Evolutionary conservation across 2,888 invertebrate species (phyloP), one percentile per base, ranked within the genome.

Genomic region (Zele albiditarsus): DNA sequence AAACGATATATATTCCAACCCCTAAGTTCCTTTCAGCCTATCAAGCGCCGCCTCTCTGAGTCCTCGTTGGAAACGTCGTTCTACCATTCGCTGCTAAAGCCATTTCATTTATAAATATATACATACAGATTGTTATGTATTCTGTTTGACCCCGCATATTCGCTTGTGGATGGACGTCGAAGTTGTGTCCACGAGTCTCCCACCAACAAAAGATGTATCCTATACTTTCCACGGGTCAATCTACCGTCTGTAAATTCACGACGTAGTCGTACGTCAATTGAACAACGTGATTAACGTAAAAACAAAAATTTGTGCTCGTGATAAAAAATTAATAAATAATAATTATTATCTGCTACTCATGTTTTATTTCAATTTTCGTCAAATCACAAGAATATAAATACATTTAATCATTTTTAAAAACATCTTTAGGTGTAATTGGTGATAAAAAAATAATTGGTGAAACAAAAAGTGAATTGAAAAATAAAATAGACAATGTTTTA

Each of bases 61-160:
- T 12, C 28, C 46, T 53, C 20, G 68, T 68, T 68, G 53, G 53
- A 31, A 68, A 68, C 57, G 31, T 68, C 68, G 68, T 70, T 70
- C 70, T 23, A 33, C 70, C 70, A 70, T 68, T 68, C 68, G 68
- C 31, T 53, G 31, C 31, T n/a, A 27, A 31, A 57, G 28, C 53
- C 20, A 53, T 53, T 53, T 23, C 53, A 53, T 53, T 53, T 53
- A 53, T 53, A 53, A n/a, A 53, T 53, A 53, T 53, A 5, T n/a
- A 46, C n/a, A 53, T 53, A 53, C 20, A 20, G 3, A 53, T 53
- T 53, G 58, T n/a, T 60, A 60, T 70, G 60, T 31, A 60, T 70
- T 60, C 25, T 6, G 25, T 42, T 38, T 60, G 38, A 70, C 23
- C 58, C 70, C 58, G 70, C 38, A 25, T 57, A 70, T 70, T 60